Base-by-base conservation (phyloP, 2,797 vertebrate species). In the Chromobotia macracanthus region DNA sequence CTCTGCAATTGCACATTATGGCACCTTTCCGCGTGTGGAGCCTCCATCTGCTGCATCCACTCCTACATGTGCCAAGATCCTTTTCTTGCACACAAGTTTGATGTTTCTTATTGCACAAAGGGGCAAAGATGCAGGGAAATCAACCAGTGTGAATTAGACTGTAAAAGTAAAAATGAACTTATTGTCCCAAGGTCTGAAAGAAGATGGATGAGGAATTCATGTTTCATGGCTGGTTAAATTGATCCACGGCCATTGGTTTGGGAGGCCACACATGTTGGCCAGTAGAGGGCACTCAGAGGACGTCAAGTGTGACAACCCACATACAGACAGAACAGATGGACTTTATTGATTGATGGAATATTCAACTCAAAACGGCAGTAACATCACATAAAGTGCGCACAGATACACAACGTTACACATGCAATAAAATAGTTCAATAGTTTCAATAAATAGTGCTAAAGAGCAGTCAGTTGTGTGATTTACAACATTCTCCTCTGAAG, bases 31-130 rank as follows among this genome's bases (percentile, higher is more conserved):
- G 81, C 84, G 53, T 80, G 89, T 65, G 83, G 78, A 44, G 80
- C 85, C 79, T 91, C 91, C 91, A 91, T 92, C 89, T 92, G 90
- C 86, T 87, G 84, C 88, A 81, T 41, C 82, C 82, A 77, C 65
- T 63, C 51, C 79, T 82, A 82, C 79, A 63, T 51, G 51, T 25
- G 64, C 70, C 74, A 61, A 67, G 38, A 73, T 60, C 68, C 58
- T 75, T 73, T 46, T n/a, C 77, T 55, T 50, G 46, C 55, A 79
- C n/a, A 80, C 60, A 60, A 23, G 56, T 53, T 71, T 61, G 60
- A 41, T 10, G 31, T 28, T 41, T 7, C 11, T 4, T 5, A 16
- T 31, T 61, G 41, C 0, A 19, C 21, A 19, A 11, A 16, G 11
- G 16, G n/a, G 16, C 15, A 64, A 23, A 58, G 3, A 9, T 1